A percentile compares a stretch with the other conserved stretches of the same genome.
These are phyloP conservation scores for Osmerus mordax DNA, from an alignment of 2,113 vertebrate genomes.

Conservation along the genomic window DNA sequence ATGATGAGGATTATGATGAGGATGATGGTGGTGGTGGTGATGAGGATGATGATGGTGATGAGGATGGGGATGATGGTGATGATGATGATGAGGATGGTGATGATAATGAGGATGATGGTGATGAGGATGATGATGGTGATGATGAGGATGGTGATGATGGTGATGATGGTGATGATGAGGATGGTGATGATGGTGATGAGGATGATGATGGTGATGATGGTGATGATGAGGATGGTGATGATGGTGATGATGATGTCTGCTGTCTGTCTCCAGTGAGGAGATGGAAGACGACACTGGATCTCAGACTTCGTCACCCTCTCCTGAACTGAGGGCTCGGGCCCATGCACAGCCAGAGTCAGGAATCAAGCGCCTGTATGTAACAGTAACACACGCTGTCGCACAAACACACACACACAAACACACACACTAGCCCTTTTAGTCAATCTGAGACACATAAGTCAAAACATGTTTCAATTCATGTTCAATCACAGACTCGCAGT, in stretches of 20 bases:
- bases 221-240: too few relatives aligned
- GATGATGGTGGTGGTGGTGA: too few relatives aligned
- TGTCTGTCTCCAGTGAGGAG: conserved; percentile 79
- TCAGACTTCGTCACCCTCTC: conserved; percentile 70
- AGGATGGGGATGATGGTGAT: too few relatives aligned
- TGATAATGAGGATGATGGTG: too few relatives aligned
- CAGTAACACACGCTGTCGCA: neutral
- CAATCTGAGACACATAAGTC: conserved; percentile 1
- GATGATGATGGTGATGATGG: neutral
- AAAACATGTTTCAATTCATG: neutral
- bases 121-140: too few relatives aligned
- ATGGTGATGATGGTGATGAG: neutral
- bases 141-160: too few relatives aligned
- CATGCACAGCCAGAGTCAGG: conserved; percentile 88
- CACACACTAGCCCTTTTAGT: neutral
- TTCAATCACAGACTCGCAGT: neutral
- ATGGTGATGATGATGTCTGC: neutral
- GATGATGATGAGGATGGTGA: too few relatives aligned
- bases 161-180: neutral
- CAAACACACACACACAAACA: neutral
- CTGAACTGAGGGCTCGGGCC: conserved; percentile 64
- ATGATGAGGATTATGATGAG: too few relatives aligned
- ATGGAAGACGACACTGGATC: conserved; percentile 79
- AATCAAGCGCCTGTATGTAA: conserved; percentile 94
- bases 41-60: too few relatives aligned